Base-by-base conservation (phyloP, 2,113 vertebrate genomes). In the Beaufortia kweichowensis region DNA sequence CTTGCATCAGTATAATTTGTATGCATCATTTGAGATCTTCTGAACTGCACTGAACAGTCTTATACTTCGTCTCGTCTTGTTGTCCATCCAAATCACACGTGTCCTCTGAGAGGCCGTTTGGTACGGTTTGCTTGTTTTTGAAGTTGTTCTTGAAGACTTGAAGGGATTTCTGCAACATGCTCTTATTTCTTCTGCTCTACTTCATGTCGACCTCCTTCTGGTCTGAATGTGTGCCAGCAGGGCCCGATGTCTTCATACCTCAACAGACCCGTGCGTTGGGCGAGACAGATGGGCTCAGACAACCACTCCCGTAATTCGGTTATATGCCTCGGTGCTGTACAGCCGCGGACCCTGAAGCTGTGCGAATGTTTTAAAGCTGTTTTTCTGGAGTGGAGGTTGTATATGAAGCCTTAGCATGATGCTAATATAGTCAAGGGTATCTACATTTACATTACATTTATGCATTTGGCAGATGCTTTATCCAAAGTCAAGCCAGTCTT, bases 111-210 rank as follows among this genome's bases (percentile, higher is more conserved):
- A 56, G 24, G 9, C 28, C 29, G 28, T 43, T 24, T 3, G 11
- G 31, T 5, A 9, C 2, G 15, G 1, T 63, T 41, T 23, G n/a
- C n/a, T 48, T 57, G 53, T 39, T 33, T 79, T 78, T 26, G 60
- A 82, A 46, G 9, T 71, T 53, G 73, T 85, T 57, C 67, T 66
- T 73, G 33, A 81, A 12, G 85, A 79, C 81, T 81, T 84, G 76
- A 79, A 80, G 84, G 43, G 69, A 60, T 83, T 87, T 82, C 77
- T 79, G 2, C 73, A 63, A 69, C 55, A 21, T 57, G 72, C 43
- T 73, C 75, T 82, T 79, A 83, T 89, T 88, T 83, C 84, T 91
- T 91, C 89, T 90, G 87, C 87, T 89, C 87, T 82, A 87, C 71
- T 90, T 91, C 86, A 86, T 64, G 75, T 82, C 86, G 85, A 87